phyloP scores from a whole-genome alignment of 2,113 vertebrate genomes.

The Gobio gobio region DNA sequence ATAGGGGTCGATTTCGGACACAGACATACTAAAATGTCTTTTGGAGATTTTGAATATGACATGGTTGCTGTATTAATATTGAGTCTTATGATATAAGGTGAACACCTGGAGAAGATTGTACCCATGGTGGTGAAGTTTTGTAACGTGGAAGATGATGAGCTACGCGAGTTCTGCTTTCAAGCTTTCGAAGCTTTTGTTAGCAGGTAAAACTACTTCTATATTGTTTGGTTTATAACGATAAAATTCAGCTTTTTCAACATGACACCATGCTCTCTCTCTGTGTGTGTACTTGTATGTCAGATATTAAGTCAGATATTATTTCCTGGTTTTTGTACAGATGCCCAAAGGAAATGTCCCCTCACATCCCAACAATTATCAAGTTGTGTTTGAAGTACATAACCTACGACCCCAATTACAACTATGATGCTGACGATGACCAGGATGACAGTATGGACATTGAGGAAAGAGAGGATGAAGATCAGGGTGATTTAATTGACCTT shows the following conservation, averaged over 20 bases:
- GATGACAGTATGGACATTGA: slow-evolving; percentile 88
- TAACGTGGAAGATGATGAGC: slow-evolving; percentile 88
- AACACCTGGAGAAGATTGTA: slow-evolving; percentile 89
- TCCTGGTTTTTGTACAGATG: slow-evolving; percentile 72
- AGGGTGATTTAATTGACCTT: slow-evolving; percentile 49
- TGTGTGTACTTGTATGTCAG: background rate
- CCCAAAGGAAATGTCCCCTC: slow-evolving; percentile 90
- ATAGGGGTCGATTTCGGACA: no score
- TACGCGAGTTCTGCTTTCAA: slow-evolving; percentile 92
- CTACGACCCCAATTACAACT: slow-evolving; percentile 94
- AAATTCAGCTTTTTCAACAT: background rate
- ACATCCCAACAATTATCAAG: slow-evolving; percentile 82
- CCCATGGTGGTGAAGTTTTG: slow-evolving; percentile 89
- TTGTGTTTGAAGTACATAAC: slow-evolving; percentile 90
- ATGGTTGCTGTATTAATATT: background rate
- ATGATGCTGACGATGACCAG: slow-evolving; percentile 82
- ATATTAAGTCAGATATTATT: background rate
- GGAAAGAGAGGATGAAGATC: slow-evolving; percentile 85
- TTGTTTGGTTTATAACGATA: background rate
- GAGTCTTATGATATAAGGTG: slow-evolving; percentile 72
- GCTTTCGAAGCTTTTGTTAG: slow-evolving; percentile 91
- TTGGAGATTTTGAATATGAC: background rate
- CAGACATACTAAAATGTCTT: background rate
- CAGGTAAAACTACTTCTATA: slow-evolving; percentile 71
- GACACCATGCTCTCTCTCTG: no score